Evolutionary conservation across 2,797 vertebrate species (phyloP).

Genomic region (Glyptemys insculpta): DNA sequence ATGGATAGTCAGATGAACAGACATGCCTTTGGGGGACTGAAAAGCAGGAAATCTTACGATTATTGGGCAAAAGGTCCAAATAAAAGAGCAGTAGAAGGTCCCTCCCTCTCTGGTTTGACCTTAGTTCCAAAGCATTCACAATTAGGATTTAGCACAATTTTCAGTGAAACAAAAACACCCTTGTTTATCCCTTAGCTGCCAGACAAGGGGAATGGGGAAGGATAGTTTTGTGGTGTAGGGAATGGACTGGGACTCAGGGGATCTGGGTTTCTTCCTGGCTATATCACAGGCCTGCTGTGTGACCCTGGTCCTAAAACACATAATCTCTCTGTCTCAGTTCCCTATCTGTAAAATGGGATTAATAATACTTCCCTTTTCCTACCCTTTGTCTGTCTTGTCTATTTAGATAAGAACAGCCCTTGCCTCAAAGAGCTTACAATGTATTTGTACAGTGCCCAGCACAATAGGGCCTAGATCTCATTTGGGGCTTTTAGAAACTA

Average conservation of each 20-base stretch:
- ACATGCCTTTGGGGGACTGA: background rate
- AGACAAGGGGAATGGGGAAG: background rate
- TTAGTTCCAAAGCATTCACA: background rate
- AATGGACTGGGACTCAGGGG: background rate
- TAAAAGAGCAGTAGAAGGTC: background rate
- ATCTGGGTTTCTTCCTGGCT: background rate
- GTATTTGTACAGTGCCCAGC: background rate
- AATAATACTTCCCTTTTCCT: background rate
- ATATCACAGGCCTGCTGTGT: background rate
- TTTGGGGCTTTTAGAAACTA: background rate
- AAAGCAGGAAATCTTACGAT: background rate
- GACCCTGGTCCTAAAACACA: background rate
- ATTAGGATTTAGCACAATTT: background rate
- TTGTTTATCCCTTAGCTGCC: accelerated
- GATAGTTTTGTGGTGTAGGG: background rate
- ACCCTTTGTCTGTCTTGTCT: background rate
- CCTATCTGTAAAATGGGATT: background rate
- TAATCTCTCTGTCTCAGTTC: background rate
- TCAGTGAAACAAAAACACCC: background rate
- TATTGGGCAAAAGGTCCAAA: slow-evolving; percentile 21
- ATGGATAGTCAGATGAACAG: slow-evolving; percentile 18
- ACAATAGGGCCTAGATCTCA: background rate
- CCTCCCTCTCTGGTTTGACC: background rate
- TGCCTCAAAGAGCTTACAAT: accelerated
- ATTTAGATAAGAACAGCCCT: background rate